Evolutionary conservation across 1,140 invertebrate genomes (phyloP).

Genomic region (Protaetia brevitarsis): DNA sequence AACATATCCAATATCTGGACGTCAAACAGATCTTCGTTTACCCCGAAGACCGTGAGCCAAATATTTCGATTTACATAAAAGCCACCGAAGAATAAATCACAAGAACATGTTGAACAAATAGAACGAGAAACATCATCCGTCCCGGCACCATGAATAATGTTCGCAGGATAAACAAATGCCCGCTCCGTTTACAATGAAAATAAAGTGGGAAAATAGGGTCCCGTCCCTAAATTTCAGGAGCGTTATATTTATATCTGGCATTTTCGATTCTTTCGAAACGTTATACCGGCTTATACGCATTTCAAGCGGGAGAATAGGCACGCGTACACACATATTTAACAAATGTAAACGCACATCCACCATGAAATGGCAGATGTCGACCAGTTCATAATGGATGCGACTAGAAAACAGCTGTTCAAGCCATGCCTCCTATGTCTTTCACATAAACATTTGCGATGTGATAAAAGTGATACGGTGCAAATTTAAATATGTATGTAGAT

Average conservation of each 20-base stretch:
- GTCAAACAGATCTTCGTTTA: background rate
- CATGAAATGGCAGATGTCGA: slow-evolving; percentile 5
- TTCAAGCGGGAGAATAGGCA: background rate
- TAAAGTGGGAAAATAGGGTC: background rate
- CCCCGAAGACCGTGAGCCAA: background rate
- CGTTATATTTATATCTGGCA: background rate
- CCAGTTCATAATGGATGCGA: background rate
- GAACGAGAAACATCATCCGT: background rate
- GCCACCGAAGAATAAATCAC: slow-evolving; percentile 2
- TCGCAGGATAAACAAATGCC: background rate
- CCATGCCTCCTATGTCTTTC: background rate
- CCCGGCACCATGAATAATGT: background rate
- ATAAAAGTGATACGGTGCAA: background rate
- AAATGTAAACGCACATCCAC: too few relatives aligned
- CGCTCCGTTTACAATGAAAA: slow-evolving; percentile 2
- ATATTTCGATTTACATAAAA: background rate
- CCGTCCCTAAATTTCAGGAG: background rate
- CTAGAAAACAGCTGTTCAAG: background rate
- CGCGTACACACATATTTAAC: too few relatives aligned
- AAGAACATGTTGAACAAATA: background rate
- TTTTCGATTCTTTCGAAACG: background rate
- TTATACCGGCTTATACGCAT: background rate
- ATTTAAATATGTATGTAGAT: too few relatives aligned
- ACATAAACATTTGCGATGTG: background rate
- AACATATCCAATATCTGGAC: background rate